Base-by-base conservation (phyloP, 1,140 invertebrate genomes). In the Diprion similis region DNA sequence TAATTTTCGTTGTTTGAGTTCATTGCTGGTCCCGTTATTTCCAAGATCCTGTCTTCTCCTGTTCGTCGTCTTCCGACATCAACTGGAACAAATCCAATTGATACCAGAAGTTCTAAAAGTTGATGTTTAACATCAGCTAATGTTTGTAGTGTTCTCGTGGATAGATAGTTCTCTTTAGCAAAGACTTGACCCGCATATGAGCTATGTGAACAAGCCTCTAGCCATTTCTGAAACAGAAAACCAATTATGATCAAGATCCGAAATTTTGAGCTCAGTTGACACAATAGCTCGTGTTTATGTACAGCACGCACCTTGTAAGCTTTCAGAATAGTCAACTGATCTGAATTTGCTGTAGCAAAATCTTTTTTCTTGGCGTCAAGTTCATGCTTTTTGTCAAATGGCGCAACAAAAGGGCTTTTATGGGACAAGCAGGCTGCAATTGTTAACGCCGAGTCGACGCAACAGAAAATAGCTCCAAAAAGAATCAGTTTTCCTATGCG, bases 381-480 rank as follows among this genome's bases (percentile, higher is more conserved):
- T 86, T 94, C 91, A 6, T 92, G 87, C 80, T 91, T 91, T 79
- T 95, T 94, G 24, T 91, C 93, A 80, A 96, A 92, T 0, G 95
- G 94, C 48, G 92, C 89, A 0, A 93, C 87, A 83, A 97, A 97
- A 0, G 95, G 94, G 78, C 92, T 94, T 84, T 96, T 96, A 82
- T 96, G 92, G 73, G 96, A 95, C 8, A 99, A 87, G 82, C 93
- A 94, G 59, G 97, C 95, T 1, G 97, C 97, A 81, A 99, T 96
- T 10, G 97, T 98, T 0, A 99, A 88, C 0, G 97, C 93, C 1
- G 97, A 97, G 87, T 98, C 96, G 6, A 99, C 89, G 85, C 97
- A 99, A 79, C 95, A 96, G 78, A 99, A 94, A 70, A 98, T 95
- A 18, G 97, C 93, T 0, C 96, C 95, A 80, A 95, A 97, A 0